A percentile compares a stretch with the other conserved stretches of the same genome.
These are phyloP conservation scores for Nomada ferruginata DNA, from an alignment of 2,888 invertebrate species.

Conservation along the genomic window DNA sequence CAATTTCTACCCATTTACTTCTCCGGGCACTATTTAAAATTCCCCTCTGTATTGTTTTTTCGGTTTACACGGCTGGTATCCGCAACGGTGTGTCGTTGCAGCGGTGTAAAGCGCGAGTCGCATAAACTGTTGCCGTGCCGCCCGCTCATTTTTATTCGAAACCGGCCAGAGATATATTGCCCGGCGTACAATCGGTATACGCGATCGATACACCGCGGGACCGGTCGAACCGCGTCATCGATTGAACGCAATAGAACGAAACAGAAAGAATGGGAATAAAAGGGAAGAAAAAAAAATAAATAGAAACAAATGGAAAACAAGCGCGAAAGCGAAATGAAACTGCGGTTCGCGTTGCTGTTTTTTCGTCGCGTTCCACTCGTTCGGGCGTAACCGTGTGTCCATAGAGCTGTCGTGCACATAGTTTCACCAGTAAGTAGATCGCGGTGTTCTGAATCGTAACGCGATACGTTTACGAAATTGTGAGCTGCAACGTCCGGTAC, in stretches of 20 bases:
- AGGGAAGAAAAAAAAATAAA: not conserved
- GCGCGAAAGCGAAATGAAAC: slow-evolving; percentile 30
- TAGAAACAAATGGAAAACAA: slow-evolving; percentile 12
- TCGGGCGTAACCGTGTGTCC: not conserved
- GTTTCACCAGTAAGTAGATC: slow-evolving; percentile 67
- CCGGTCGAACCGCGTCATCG: slow-evolving; percentile 63
- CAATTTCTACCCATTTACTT: too few species aligned
- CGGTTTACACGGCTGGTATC: slow-evolving; percentile 12
- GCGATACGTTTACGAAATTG: slow-evolving; percentile 76
- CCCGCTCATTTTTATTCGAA: slow-evolving; percentile 32
- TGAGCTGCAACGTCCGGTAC: slow-evolving; percentile 66
- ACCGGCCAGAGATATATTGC: slow-evolving; percentile 16
- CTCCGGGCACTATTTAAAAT: slow-evolving; percentile 27
- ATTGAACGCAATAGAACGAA: not conserved
- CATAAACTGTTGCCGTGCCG: slow-evolving; percentile 33
- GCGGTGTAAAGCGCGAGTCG: slow-evolving; percentile 32
- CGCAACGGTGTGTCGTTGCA: slow-evolving; percentile 2
- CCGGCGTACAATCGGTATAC: slow-evolving; percentile 28
- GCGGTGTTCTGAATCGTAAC: slow-evolving; percentile 72
- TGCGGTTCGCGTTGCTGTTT: slow-evolving; percentile 15
- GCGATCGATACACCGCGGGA: slow-evolving; percentile 35
- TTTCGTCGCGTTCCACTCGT: slow-evolving; percentile 5
- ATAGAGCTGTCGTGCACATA: slow-evolving; percentile 2
- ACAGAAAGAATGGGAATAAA: not conserved
- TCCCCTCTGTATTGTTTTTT: slow-evolving; percentile 49